phyloP scores from a whole-genome alignment of 1,140 invertebrate species.

The Listronotus oregonensis region DNA sequence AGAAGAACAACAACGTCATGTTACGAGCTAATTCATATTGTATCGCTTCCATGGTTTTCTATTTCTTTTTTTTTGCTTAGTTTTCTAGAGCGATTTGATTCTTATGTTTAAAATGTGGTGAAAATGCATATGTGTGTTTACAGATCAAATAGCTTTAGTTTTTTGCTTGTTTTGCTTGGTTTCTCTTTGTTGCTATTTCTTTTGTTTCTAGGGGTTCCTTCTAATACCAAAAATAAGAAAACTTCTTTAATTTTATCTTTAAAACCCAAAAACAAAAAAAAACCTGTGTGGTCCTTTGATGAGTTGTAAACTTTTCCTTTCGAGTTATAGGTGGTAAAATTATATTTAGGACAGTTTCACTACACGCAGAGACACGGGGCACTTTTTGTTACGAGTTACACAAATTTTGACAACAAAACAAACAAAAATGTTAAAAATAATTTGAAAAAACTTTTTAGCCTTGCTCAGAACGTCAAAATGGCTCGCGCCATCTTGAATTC shows the following conservation, averaged over 20 bases:
- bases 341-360: conserved; percentile 18
- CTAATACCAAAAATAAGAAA: neutral
- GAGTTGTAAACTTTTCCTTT: conserved; percentile 28
- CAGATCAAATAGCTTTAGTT: neutral
- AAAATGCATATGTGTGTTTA: conserved; percentile 5
- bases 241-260: neutral
- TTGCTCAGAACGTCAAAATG: conserved; percentile 51
- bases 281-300: conserved; percentile 23
- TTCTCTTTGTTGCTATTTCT: neutral
- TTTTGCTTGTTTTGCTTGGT: conserved; percentile 17
- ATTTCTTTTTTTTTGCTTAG: neutral
- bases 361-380: neutral
- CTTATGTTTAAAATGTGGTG: conserved; percentile 5
- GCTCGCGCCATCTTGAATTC: conserved; percentile 53
- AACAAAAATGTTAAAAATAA: conserved; percentile 43
- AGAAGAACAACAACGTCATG: conserved; percentile 93
- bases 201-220: neutral
- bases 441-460: conserved; percentile 38
- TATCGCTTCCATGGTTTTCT: conserved; percentile 78
- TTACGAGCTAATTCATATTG: conserved; percentile 93
- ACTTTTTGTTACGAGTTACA: conserved; percentile 15
- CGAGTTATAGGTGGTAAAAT: conserved; percentile 1
- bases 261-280: conserved; percentile 11
- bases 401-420: conserved; percentile 33
- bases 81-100: neutral